These are phyloP conservation scores for Simalia tracyae DNA, from an alignment of 2,797 vertebrate genomes.

Conservation along the genomic window DNA sequence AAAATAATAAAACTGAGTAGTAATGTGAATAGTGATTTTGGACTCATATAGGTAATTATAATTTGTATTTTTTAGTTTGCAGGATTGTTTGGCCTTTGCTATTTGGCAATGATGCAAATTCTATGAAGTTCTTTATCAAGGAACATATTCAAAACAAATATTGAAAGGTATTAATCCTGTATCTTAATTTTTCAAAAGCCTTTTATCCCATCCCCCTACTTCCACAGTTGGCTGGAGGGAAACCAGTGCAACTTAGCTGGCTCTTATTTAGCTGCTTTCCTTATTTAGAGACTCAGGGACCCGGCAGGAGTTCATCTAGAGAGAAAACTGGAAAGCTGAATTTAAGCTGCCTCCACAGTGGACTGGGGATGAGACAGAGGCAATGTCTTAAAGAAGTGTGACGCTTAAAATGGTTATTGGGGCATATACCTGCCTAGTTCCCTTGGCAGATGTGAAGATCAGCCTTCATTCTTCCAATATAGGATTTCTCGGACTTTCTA, in stretches of 20 bases:
- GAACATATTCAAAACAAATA: slow-evolving; percentile 46
- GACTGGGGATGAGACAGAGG: too few species aligned
- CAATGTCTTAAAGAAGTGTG: too few species aligned
- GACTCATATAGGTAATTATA: too few species aligned
- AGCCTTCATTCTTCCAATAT: background rate
- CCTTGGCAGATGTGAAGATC: background rate
- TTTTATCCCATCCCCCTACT: background rate
- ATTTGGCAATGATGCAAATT: slow-evolving; percentile 5
- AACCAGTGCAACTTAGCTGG: background rate
- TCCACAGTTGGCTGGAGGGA: slow-evolving; percentile 31
- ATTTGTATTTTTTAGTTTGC: too few species aligned
- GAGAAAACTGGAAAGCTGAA: too few species aligned
- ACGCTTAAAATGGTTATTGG: too few species aligned
- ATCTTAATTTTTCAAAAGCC: too few species aligned
- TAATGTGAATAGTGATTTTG: background rate
- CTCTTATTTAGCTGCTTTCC: slow-evolving; percentile 21
- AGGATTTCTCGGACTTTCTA: background rate
- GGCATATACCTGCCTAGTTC: too few species aligned
- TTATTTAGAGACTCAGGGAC: slow-evolving; percentile 7
- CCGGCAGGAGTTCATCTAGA: too few species aligned
- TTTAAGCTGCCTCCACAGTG: too few species aligned
- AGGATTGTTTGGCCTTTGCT: too few species aligned
- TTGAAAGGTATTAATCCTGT: too few species aligned
- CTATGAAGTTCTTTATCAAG: slow-evolving; percentile 46
- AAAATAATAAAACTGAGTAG: background rate